Evolutionary conservation across 2,888 invertebrate genomes (phyloP), one percentile per base, ranked within the genome.

Genomic region (Gandaritis pyraliata): DNA sequence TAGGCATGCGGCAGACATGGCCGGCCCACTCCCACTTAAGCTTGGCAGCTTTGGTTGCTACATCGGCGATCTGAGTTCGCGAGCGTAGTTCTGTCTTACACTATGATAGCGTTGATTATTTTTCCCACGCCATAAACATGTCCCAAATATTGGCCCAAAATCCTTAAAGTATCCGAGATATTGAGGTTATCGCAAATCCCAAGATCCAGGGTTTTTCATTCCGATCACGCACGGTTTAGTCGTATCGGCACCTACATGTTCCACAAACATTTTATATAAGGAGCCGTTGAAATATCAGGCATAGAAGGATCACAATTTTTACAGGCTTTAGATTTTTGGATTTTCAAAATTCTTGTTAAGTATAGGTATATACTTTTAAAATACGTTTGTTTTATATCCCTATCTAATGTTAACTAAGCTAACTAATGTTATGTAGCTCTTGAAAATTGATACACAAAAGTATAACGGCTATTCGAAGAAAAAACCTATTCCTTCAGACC

Each of bases 221-320:
- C 64, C 16, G 56, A 56, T 45, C 64, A 64, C 64, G 64, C 46
- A 30, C 59, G 59, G 38, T 53, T 56, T 30, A 49, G 52, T 36
- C 58, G 56, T 56, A 59, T 60, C 48, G 38, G 38, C 43, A 33
- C 56, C 51, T 56, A 39, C 52, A 49, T 53, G 36, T 45, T 64
- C 13, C 49, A 29, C 51, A 56, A 56, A 60, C 56, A 64, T 64
- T 64, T 52, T 52, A 48, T 58, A 58, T 49, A 58, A 33, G 36
- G 15, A 62, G 13, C 47, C 45, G 16, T 52, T 13, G 46, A 41
- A 23, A 16, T 41, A 6, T 16, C 33, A 15, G 30, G 41, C 10
- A 41, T 4, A 36, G 56, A 57, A 41, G 13, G 23, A 47, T 45
- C 11, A 45, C 1, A 2, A 8, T 8, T 11, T 1, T 38, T 38